Base-by-base conservation (phyloP, 2,888 invertebrate species). In the Lochmaea capreae region DNA sequence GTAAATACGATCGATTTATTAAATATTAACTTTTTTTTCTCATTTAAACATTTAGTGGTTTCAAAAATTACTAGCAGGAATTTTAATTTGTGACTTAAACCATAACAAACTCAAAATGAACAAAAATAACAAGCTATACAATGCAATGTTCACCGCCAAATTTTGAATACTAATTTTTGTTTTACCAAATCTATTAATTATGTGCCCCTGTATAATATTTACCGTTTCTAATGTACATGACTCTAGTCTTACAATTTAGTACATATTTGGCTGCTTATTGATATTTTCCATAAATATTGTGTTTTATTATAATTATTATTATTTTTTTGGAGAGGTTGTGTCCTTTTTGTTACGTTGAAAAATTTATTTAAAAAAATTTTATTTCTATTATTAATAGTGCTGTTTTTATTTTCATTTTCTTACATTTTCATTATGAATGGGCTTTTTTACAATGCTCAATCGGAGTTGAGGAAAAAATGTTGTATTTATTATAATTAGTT, bases 231-330 rank as follows among this genome's bases (percentile, higher is more conserved):
- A 33, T 33, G 33, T 33, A 33, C 79, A 81, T 80, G 80, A 81
- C 82, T 85, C 85, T 85, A 85, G 85, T 85, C 84, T 84, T 80
- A 82, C 82, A 78, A 76, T 72, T 76, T 74, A 73, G 49, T 67
- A 65, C 67, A 67, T 77, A 78, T 80, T 82, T 76, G 79, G 78
- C 79, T 80, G 78, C 78, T 79, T 77, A 74, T 68, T 54, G 61
- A 74, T 77, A 65, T 73, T 68, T 75, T 75, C 70, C 59, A 62
- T 75, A 71, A 71, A 57, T 67, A 54, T 65, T 71, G 14, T 65
- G n/a, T 66, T 69, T 69, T 65, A 26, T 11, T 43, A 10, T 43
- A 3, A 43, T 18, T 54, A 8, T 54, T 18, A 18, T 16, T 18
- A 2, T 8, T 18, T 49, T 49, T 16, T 54, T 16, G 54, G 26